Percentiles rank a stretch among this genome's conserved stretches.
These are phyloP conservation scores for Fopius arisanus DNA, from an alignment of 1,140 invertebrate species.

Conservation along the genomic window DNA sequence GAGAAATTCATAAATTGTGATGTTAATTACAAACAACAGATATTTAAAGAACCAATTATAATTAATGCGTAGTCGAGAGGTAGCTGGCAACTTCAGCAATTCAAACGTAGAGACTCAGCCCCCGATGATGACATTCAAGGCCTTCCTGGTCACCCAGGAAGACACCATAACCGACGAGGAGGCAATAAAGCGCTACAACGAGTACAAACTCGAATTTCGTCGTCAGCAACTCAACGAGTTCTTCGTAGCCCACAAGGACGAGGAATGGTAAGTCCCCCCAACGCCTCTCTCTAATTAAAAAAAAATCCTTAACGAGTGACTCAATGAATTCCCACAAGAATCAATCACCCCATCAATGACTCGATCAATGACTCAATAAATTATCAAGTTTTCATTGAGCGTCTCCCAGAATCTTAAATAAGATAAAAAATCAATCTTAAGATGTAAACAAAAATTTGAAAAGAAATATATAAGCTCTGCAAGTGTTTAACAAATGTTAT, in stretches of 20 bases:
- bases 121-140: constrained; percentile 97
- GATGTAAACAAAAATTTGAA: neutral
- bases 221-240: constrained; percentile 98
- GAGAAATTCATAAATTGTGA: too few relatives aligned
- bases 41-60: too few relatives aligned
- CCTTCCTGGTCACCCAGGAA: constrained; percentile 95
- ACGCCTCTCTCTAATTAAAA: neutral
- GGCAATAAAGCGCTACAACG: constrained; percentile 96
- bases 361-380: too few relatives aligned
- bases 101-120: constrained; percentile 78
- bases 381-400: neutral
- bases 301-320: neutral
- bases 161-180: constrained; percentile 97
- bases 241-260: constrained; percentile 98
- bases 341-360: too few relatives aligned
- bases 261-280: constrained; percentile 93
- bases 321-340: too few relatives aligned
- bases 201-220: constrained; percentile 97
- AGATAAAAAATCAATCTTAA: constrained; percentile 22
- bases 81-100: constrained; percentile 61
- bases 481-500: constrained; percentile 54
- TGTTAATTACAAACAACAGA: too few relatives aligned
- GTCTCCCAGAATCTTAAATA: neutral
- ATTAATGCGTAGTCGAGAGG: constrained; percentile 49
- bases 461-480: neutral